Base-by-base conservation (phyloP, 2,113 vertebrate genomes). In the Triplophysa rosa region DNA sequence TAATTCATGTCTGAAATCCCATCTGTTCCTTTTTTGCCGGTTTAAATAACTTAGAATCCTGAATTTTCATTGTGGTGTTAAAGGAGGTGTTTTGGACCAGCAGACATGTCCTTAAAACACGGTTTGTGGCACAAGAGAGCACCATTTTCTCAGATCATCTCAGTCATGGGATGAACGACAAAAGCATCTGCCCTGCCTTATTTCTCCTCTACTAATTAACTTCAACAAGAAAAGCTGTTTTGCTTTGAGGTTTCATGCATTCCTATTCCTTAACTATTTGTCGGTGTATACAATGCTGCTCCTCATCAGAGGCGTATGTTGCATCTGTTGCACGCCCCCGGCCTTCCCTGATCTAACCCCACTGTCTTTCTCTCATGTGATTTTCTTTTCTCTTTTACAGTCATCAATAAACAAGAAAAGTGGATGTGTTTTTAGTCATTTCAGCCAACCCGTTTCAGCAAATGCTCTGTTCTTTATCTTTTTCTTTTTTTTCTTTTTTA, bases 331-430 rank as follows among this genome's bases (percentile, higher is more conserved):
- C 68, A 67, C 69, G n/a, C 26, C 72, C 79, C 66, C 52, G 21
- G 52, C 75, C 42, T 74, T 63, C 33, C 33, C 63, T 7, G 47
- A 42, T 78, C 64, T 67, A 75, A 84, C 75, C 69, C 67, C 58
- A 33, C 47, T 78, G 67, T 54, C 63, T 67, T 23, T 81, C 79
- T 81, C 63, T 61, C 78, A 67, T 78, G 73, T 78, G 74, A 81
- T 59, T 45, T 29, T 24, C 67, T 73, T 47, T 56, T 54, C 56
- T 70, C 21, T 56, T n/a, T 77, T 78, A 71, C 68, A 63, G 45
- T 68, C 47, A 67, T 61, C 67, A 69, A 23, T 74, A 33, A 52
- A 37, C 9, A 54, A 61, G 67, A 26, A 61, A 58, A 80, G 65
- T 56, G 75, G 67, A 74, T 64, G 40, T 67, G 33, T 77, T 66